A percentile compares a stretch with the other conserved stretches of the same genome.
Conservation (phyloP, 2,113 vertebrate genomes). For the Brachyhypopomus gauderio region DNA sequence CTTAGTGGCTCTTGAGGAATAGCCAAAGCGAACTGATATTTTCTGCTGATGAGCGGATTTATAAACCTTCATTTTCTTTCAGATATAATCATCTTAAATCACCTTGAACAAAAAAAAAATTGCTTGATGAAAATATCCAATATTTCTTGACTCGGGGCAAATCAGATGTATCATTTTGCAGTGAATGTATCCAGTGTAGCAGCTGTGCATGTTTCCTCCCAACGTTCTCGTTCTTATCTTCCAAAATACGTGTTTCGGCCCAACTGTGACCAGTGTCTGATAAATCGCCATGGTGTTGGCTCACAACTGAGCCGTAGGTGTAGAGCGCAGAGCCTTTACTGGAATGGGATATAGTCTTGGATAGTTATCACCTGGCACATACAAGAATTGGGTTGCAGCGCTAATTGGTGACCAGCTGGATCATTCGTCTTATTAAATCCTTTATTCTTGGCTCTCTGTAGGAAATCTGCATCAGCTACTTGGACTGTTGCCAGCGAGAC, state of each 20-base stretch:
- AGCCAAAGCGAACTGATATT: background rate
- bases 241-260: background rate
- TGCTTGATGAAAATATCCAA: background rate
- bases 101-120: background rate
- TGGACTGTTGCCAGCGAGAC: conserved; percentile 95
- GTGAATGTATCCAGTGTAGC: background rate
- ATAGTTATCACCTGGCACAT: conserved; percentile 10
- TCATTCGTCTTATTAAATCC: conserved; percentile 10
- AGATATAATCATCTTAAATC: background rate
- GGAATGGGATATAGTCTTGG: background rate
- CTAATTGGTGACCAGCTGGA: conserved; percentile 12
- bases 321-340: background rate
- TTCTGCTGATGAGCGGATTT: background rate
- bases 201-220: background rate
- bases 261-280: conserved; percentile 1
- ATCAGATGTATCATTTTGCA: background rate
- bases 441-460: conserved; percentile 57
- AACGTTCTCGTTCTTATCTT: background rate
- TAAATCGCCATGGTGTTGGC: conserved; percentile 9
- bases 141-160: background rate
- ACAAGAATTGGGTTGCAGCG: background rate
- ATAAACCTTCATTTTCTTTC: background rate
- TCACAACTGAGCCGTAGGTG: background rate
- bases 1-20: background rate
- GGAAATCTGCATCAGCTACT: conserved; percentile 98